phyloP scores from a whole-genome alignment of 2,113 vertebrate genomes.

The Chaetura pelagica region DNA sequence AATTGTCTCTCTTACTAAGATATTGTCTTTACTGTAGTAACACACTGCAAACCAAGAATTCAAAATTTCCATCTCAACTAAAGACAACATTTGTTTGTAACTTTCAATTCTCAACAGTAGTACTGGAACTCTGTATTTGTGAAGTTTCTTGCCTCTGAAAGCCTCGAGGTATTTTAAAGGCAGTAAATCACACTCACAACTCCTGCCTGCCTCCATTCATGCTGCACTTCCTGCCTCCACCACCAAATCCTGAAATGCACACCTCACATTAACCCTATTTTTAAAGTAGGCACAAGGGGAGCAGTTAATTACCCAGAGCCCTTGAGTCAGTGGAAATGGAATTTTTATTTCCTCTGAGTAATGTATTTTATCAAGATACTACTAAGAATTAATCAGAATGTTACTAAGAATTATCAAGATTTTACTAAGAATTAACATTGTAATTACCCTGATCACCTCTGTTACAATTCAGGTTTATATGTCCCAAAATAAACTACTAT shows the following conservation, averaged over 20 bases:
- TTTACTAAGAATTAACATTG: background rate
- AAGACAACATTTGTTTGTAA: background rate
- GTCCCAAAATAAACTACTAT: background rate
- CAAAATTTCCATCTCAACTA: background rate
- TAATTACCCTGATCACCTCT: background rate
- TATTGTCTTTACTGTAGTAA: background rate
- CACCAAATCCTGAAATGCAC: background rate
- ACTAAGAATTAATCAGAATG: constrained; percentile 11
- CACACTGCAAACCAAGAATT: background rate
- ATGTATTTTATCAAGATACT: background rate
- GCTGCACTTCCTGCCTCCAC: background rate
- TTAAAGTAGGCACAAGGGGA: background rate
- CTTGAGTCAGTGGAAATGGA: constrained; percentile 8
- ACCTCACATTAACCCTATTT: background rate
- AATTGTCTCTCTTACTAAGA: background rate
- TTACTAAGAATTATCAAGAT: background rate
- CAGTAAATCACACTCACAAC: background rate
- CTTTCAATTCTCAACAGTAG: background rate
- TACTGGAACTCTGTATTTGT: background rate
- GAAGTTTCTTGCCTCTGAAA: background rate
- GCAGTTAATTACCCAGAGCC: background rate
- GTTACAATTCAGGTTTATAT: background rate
- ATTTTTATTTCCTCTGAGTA: constrained; percentile 39
- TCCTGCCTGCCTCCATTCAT: background rate
- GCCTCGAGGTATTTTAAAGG: background rate